Conservation (phyloP, 2,797 vertebrate genomes). For the Enteromius fasciolatus region DNA sequence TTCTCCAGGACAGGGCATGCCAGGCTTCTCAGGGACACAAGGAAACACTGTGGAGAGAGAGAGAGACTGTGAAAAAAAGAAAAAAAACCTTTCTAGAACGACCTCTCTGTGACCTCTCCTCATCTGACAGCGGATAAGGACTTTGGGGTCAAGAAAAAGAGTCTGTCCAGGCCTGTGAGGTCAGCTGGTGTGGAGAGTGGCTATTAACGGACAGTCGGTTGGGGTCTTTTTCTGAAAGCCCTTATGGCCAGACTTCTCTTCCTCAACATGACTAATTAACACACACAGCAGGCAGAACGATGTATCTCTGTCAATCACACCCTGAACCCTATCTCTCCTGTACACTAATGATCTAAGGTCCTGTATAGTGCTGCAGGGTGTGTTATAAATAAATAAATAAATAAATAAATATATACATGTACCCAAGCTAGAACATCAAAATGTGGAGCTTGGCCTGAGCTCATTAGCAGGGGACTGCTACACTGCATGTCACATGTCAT, state of each 20-base stretch:
- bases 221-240: conserved; percentile 21
- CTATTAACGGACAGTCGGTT: conserved; percentile 31
- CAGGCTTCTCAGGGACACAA: conserved; percentile 93
- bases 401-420: conserved; percentile 14
- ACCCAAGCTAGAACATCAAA: not conserved
- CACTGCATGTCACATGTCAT: not conserved
- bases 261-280: conserved; percentile 37
- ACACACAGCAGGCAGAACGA: conserved; percentile 16
- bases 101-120: conserved; percentile 39
- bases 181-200: conserved; percentile 17
- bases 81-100: not conserved
- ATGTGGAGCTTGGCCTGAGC: not conserved
- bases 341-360: not conserved
- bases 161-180: conserved; percentile 24
- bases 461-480: not conserved
- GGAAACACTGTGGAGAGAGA: conserved; percentile 87
- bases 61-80: not conserved
- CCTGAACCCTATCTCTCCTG: not conserved
- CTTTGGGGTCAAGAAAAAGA: conserved; percentile 41
- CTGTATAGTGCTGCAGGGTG: not conserved
- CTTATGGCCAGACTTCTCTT: conserved; percentile 22
- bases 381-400: conserved; percentile 19
- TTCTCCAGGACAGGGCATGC: conserved; percentile 98
- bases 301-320: conserved; percentile 38
- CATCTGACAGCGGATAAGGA: conserved; percentile 33